Evolutionary conservation across 37 sponge, comb jelly and placozoan species (phyloP), one percentile per base, ranked within the genome.

Genomic region (Mnemiopsis leidyi): DNA sequence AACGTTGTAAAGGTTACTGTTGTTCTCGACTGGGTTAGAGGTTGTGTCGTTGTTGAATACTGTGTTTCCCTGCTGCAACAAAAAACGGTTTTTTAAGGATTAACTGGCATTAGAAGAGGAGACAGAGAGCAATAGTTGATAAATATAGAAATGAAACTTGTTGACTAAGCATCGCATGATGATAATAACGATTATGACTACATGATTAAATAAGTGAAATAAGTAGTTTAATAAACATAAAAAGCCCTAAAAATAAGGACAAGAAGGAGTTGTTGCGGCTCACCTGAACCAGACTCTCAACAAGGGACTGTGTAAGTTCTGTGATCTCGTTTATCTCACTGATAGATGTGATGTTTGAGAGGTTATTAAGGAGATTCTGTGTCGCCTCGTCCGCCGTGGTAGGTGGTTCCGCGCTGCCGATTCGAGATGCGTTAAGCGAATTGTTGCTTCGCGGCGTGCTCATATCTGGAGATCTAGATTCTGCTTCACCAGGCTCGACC

Each of bases 271-370:
- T n/a, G n/a, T n/a, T n/a, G n/a, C n/a, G n/a, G n/a, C n/a, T 23
- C 0, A 85, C 90, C 90, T 85, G 90, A 23, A 85, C 90, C 0
- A 85, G 36, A 39, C 90, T 85, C 2, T 85, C 90, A 7, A 85
- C 90, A 26, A 85, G 33, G 36, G 32, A 31, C 79, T 77, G 79
- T 32, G 79, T 77, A n/a, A 85, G 26, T 29, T 85, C 90, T 1
- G 25, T 39, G 24, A 85, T 85, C 23, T 85, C 90, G 7, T 37
- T 33, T 2, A 85, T 38, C 48, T 85, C 90, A 28, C 90, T 85
- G 29, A 85, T 85, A 85, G 21, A 36, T 0, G 61, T 33, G n/a
- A 85, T 85, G 23, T 37, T 85, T 25, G 25, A 36, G 38, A 85
- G 61, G 48, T 85, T 85, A 25, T 85, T 23, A 25, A 85, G 23